Evolutionary conservation across 1,140 invertebrate species (phyloP), one percentile per base, ranked within the genome.

Genomic region (Plutomurus gul): DNA sequence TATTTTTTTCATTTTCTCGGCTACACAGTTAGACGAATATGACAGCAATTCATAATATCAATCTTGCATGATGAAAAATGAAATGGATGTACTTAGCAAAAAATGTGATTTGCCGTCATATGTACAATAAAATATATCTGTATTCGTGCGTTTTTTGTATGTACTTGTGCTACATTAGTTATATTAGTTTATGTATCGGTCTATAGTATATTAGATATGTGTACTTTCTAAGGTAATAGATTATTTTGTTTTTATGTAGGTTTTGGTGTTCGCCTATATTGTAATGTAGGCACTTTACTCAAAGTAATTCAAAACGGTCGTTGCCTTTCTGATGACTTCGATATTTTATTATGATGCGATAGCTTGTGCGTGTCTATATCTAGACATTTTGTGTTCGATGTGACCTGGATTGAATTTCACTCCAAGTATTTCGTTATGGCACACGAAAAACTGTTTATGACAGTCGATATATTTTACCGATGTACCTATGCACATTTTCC

Each of bases 291-390:
- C 56, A 65, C 56, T 65, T 65, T 65, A 36, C 56, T 65, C 56
- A 65, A 65, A 65, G 56, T 65, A 65, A 65, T 65, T 65, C 56
- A 65, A 65, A 65, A 65, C 56, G 56, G 56, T 65, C 56, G 56
- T 65, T 65, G 30, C 25, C 36, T n/a, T 30, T 65, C 30, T 65
- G 56, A 65, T 65, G 56, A 65, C 56, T 65, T 65, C 27, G 56
- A 65, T 27, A 65, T 65, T 65, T 65, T 65, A 30, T 65, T 65
- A 65, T 65, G 56, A 65, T 65, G 56, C 36, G 56, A 65, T 65
- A 27, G 30, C 25, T 27, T 65, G 36, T 65, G 25, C 16, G 56
- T 33, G 27, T 25, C 27, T 65, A 30, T 33, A 65, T 65, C 27
- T 65, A 16, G 25, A 16, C 25, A 65, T 65, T 65, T 65, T 30